These are phyloP conservation scores for Elachura formosa DNA, from an alignment of 2,113 vertebrate species.

Conservation along the genomic window DNA sequence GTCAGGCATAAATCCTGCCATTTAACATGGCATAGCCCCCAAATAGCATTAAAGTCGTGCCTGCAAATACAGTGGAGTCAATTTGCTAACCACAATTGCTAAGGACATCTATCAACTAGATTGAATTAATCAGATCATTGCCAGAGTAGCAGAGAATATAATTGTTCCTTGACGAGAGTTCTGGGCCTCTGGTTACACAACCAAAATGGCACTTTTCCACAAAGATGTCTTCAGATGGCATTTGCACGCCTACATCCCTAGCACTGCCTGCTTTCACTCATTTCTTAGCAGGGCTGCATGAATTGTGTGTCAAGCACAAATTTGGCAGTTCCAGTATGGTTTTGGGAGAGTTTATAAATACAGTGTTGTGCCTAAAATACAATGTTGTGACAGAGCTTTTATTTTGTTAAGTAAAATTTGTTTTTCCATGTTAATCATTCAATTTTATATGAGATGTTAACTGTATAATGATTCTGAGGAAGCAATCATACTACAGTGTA, in stretches of 20 bases:
- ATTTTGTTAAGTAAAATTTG: slow-evolving; percentile 13
- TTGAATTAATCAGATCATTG: slow-evolving; percentile 8
- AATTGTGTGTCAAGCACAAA: not conserved
- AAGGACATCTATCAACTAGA: not conserved
- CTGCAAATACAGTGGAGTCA: not conserved
- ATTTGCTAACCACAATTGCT: not conserved
- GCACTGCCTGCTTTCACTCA: not conserved
- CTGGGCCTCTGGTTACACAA: slow-evolving; percentile 3
- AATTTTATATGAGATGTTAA: not conserved
- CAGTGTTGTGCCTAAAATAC: slow-evolving; percentile 26
- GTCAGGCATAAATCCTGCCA: not conserved
- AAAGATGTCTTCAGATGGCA: not conserved
- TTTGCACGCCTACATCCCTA: not conserved
- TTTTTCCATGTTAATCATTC: slow-evolving; percentile 10
- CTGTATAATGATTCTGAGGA: not conserved
- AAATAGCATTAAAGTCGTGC: not conserved
- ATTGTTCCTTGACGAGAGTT: not conserved
- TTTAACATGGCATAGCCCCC: not conserved
- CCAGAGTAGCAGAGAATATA: not conserved
- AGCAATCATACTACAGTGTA: not conserved
- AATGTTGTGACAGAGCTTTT: slow-evolving; percentile 23
- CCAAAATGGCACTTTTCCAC: not conserved
- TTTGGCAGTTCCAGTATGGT: slow-evolving; percentile 35
- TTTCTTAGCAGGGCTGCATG: not conserved
- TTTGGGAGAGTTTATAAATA: not conserved